Evolutionary conservation across 92 coral and sea anemone species (phyloP).

Genomic region (Phenganax subtilis): DNA sequence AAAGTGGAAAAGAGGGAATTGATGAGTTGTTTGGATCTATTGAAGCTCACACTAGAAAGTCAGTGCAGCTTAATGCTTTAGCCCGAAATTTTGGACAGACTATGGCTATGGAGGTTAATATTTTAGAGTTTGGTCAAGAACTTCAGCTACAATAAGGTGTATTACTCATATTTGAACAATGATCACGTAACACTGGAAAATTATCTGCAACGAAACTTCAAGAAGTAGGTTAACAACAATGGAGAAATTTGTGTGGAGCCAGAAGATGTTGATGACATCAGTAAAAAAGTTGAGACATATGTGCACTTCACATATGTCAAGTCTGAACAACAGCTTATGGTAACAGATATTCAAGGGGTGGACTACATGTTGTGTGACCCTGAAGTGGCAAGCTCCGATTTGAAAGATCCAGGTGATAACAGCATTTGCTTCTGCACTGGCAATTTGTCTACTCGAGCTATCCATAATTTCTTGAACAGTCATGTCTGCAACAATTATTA

Average conservation of each 20-base stretch:
- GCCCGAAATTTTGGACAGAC: too few relatives aligned
- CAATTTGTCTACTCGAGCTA: conserved; percentile 30
- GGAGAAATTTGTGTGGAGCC: too few relatives aligned
- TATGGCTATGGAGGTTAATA: too few relatives aligned
- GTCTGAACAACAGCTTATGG: conserved; percentile 38
- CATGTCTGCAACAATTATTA: conserved; percentile 34
- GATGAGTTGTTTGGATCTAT: conserved; percentile 46
- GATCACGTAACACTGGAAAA: too few relatives aligned
- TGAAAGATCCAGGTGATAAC: conserved; percentile 36
- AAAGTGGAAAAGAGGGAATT: conserved; percentile 43
- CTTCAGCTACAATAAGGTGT: too few relatives aligned
- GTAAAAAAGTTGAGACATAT: conserved; percentile 49
- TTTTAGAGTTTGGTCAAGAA: too few relatives aligned
- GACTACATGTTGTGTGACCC: conserved; percentile 40
- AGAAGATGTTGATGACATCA: conserved; percentile 24
- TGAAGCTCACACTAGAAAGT: conserved; percentile 58
- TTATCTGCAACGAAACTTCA: too few relatives aligned
- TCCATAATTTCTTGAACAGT: conserved; percentile 21
- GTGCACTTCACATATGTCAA: conserved; percentile 23
- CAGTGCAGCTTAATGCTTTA: conserved; percentile 52
- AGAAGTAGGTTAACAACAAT: too few relatives aligned
- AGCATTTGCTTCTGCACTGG: conserved; percentile 41
- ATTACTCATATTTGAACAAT: too few relatives aligned
- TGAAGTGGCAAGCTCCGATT: conserved; percentile 26
- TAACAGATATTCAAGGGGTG: conserved; percentile 42